A percentile compares a stretch with the other conserved stretches of the same genome.
These are phyloP conservation scores for Chelmon rostratus DNA, from an alignment of 2,797 vertebrate genomes.

Conservation along the genomic window DNA sequence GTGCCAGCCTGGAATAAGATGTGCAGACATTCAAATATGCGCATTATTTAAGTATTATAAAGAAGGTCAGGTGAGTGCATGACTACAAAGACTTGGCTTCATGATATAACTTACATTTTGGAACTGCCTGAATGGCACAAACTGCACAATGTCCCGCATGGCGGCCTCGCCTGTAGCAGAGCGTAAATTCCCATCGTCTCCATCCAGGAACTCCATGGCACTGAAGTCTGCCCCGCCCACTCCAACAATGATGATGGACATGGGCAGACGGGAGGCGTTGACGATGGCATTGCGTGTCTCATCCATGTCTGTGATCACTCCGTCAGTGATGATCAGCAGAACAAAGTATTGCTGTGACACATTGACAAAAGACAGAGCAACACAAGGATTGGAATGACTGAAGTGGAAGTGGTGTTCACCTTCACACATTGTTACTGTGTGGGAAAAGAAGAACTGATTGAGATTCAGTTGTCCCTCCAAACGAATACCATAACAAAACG, in stretches of 20 bases:
- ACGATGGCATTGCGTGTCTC: conserved; percentile 93
- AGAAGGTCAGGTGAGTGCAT: neutral
- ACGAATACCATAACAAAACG: neutral
- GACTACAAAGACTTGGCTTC: neutral
- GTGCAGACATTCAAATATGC: conserved; percentile 52
- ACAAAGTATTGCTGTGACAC: conserved; percentile 93
- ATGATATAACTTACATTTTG: conserved; percentile 88
- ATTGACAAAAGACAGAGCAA: neutral
- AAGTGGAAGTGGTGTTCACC: neutral
- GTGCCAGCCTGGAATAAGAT: conserved; percentile 87
- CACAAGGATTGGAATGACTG: neutral
- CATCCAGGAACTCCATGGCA: conserved; percentile 96
- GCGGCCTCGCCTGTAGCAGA: conserved; percentile 88
- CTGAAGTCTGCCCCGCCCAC: conserved; percentile 95
- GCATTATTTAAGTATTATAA: conserved; percentile 3
- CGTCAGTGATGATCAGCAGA: conserved; percentile 96
- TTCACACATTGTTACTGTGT: neutral
- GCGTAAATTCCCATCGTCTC: conserved; percentile 89
- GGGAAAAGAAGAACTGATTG: neutral
- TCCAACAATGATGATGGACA: conserved; percentile 97
- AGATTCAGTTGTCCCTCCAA: neutral
- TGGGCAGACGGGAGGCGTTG: conserved; percentile 91
- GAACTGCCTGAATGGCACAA: conserved; percentile 96
- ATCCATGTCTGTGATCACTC: conserved; percentile 97
- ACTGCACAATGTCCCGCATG: conserved; percentile 95